Evolutionary conservation across 2,113 vertebrate genomes (phyloP).

Genomic region (Tauraco erythrolophus): DNA sequence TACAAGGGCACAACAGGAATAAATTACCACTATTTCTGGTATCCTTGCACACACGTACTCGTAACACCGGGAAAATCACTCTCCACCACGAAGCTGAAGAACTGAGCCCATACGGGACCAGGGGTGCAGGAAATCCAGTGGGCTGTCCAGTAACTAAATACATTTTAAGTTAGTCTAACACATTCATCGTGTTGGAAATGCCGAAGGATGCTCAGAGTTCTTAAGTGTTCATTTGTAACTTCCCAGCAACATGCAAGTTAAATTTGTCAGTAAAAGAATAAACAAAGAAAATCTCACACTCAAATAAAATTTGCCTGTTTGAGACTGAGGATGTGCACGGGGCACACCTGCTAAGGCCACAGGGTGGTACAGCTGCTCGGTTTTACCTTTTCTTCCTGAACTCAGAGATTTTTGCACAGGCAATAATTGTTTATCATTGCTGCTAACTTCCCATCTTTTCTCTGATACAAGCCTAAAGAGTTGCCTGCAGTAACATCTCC

Average conservation of each 20-base stretch:
- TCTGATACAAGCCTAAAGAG: neutral
- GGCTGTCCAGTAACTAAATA: neutral
- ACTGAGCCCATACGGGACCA: neutral
- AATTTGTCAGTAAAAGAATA: neutral
- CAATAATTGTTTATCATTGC: neutral
- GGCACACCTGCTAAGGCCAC: neutral
- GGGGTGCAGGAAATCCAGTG: neutral
- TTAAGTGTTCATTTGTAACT: neutral
- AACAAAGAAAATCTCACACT: neutral
- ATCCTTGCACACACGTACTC: neutral
- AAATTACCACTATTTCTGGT: neutral
- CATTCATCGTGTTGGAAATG: rapidly evolving
- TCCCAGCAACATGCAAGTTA: neutral
- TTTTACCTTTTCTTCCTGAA: neutral
- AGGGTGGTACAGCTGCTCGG: neutral
- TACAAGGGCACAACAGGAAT: neutral
- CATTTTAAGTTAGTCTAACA: neutral
- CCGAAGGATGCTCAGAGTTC: neutral
- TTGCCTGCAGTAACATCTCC: neutral
- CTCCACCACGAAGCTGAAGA: neutral
- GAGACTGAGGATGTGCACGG: neutral
- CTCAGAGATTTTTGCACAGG: neutral
- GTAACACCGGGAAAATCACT: rapidly evolving
- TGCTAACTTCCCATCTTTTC: neutral
- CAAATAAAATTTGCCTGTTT: neutral